Evolutionary conservation across 1,140 invertebrate species (phyloP).

Genomic region (Teleogryllus occipitalis): DNA sequence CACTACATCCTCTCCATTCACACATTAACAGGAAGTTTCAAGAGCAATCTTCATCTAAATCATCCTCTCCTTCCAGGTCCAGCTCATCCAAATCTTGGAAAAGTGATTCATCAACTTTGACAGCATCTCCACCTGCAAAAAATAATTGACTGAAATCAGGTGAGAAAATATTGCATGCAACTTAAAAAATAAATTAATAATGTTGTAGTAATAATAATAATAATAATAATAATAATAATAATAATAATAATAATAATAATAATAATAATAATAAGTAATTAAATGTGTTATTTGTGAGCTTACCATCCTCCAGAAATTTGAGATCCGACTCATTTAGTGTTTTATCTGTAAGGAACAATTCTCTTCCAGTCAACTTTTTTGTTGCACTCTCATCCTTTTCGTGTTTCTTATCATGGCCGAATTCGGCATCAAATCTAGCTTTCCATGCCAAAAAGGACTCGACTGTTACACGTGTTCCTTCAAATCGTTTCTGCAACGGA

Average conservation of each 20-base stretch:
- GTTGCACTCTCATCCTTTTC: slow-evolving; percentile 59
- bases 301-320: slow-evolving; percentile 87
- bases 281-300: slow-evolving; percentile 19
- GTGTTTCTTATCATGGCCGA: slow-evolving; percentile 63
- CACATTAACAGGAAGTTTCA: background rate
- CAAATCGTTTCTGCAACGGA: slow-evolving; percentile 73
- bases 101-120: slow-evolving; percentile 21
- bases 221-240: background rate
- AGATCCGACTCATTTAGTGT: slow-evolving; percentile 91
- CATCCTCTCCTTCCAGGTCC: slow-evolving; percentile 15
- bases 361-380: slow-evolving; percentile 58
- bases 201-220: background rate
- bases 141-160: background rate
- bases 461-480: slow-evolving; percentile 89
- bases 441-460: slow-evolving; percentile 97
- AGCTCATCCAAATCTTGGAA: slow-evolving; percentile 21
- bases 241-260: too few species aligned
- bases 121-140: slow-evolving; percentile 18
- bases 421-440: slow-evolving; percentile 84
- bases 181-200: background rate
- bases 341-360: slow-evolving; percentile 86
- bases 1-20: background rate
- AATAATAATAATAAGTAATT: background rate
- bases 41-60: slow-evolving; percentile 18
- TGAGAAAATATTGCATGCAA: background rate